These are phyloP conservation scores for Zygaena filipendulae DNA, from an alignment of 2,888 invertebrate species.

Conservation along the genomic window DNA sequence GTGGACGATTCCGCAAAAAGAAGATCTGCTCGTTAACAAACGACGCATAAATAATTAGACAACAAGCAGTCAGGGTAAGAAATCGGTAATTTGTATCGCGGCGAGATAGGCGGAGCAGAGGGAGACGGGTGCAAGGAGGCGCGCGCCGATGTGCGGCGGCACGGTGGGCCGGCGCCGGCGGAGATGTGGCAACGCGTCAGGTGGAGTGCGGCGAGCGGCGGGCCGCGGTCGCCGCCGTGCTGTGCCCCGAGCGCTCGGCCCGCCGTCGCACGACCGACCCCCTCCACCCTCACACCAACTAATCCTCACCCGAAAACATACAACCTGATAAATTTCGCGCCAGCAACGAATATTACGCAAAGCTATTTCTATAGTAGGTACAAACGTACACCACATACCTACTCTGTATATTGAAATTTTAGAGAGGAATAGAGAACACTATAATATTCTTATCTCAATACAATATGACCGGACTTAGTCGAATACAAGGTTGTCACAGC, in stretches of 20 bases:
- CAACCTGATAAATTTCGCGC: constrained; percentile 69
- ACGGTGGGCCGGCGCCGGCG: constrained; percentile 61
- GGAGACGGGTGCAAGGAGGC: constrained; percentile 44
- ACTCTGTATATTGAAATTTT: no score
- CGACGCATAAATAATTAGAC: constrained; percentile 65
- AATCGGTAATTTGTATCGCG: constrained; percentile 64
- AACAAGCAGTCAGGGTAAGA: constrained; percentile 63
- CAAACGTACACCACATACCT: no score
- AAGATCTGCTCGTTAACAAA: constrained; percentile 47
- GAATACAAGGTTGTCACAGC: no score
- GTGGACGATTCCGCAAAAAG: constrained; percentile 45
- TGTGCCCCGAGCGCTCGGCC: constrained; percentile 31
- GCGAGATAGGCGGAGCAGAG: constrained; percentile 58
- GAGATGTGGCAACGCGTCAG: constrained; percentile 67
- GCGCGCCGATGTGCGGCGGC: constrained; percentile 40
- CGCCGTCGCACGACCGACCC: constrained; percentile 27
- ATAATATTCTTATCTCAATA: no score
- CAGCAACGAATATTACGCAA: constrained; percentile 66
- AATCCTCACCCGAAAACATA: constrained; percentile 62
- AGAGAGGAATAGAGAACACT: no score
- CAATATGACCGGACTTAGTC: no score
- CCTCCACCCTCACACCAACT: constrained; percentile 41
- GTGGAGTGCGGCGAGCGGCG: constrained; percentile 52
- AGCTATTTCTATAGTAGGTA: no score
- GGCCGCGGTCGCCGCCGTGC: constrained; percentile 43